Evolutionary conservation across 1,140 invertebrate species (phyloP).

Genomic region (Zophobas atratus): DNA sequence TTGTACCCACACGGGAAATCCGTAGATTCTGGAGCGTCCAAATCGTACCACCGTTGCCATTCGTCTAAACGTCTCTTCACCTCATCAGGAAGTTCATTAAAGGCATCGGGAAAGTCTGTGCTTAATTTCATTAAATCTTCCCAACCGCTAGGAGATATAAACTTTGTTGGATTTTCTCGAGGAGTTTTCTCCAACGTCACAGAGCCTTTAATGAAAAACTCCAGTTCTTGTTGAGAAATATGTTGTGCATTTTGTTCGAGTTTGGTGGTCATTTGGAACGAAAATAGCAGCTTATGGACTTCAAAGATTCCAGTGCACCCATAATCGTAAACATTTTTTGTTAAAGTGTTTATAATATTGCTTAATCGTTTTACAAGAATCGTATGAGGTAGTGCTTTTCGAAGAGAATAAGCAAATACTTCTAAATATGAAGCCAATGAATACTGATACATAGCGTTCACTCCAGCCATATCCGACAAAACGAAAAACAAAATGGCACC

Average conservation of each 20-base stretch:
- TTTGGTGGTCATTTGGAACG: slow-evolving; percentile 91
- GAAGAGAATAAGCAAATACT: slow-evolving; percentile 85
- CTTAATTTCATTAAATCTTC: slow-evolving; percentile 84
- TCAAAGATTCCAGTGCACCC: slow-evolving; percentile 94
- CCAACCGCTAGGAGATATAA: slow-evolving; percentile 83
- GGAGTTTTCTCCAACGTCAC: slow-evolving; percentile 82
- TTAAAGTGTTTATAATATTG: slow-evolving; percentile 89
- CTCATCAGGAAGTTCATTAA: slow-evolving; percentile 78
- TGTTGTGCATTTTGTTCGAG: slow-evolving; percentile 79
- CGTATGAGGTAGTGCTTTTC: slow-evolving; percentile 84
- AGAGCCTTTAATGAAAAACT: slow-evolving; percentile 91
- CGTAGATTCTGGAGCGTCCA: slow-evolving; percentile 81
- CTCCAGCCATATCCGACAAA: slow-evolving; percentile 86
- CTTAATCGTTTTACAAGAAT: slow-evolving; percentile 78
- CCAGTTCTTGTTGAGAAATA: slow-evolving; percentile 81
- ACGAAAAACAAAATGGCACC: slow-evolving; percentile 93
- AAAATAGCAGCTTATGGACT: slow-evolving; percentile 90
- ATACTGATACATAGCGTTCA: slow-evolving; percentile 95
- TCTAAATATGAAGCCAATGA: slow-evolving; percentile 85
- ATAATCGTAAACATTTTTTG: slow-evolving; percentile 90
- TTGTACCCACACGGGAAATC: slow-evolving; percentile 81
- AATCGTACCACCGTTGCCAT: slow-evolving; percentile 90
- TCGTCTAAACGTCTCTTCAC: slow-evolving; percentile 72
- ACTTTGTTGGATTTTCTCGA: slow-evolving; percentile 76
- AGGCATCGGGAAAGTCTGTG: slow-evolving; percentile 78